A percentile compares a stretch with the other conserved stretches of the same genome.
phyloP scores from a whole-genome alignment of 1,140 invertebrate species.

The Hycleus cichorii region DNA sequence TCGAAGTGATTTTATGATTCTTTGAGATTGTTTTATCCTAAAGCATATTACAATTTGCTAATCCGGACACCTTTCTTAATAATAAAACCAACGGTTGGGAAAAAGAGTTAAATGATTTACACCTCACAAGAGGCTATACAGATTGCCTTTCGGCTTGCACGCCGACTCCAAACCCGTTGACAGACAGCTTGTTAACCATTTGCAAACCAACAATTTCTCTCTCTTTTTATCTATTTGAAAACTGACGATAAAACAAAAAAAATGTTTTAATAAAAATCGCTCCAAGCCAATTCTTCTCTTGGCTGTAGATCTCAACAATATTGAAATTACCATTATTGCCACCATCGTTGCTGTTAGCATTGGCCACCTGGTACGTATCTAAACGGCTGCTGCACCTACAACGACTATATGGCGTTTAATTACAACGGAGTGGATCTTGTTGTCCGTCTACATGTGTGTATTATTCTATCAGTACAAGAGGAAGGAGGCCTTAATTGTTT shows the following conservation, averaged over 20 bases:
- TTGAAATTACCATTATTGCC: neutral
- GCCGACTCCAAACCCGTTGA: conserved; percentile 5
- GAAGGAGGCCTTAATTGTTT: conserved; percentile 16
- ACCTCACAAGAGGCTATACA: neutral
- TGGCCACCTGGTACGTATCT: conserved; percentile 2
- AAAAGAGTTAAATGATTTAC: conserved; percentile 12
- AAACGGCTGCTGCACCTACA: conserved; percentile 8
- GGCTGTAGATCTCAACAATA: neutral
- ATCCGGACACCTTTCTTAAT: conserved; percentile 4
- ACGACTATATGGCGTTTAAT: conserved; percentile 1
- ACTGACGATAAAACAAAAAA: no score
- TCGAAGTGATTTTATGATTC: neutral
- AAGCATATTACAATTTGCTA: conserved; percentile 5
- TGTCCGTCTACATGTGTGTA: conserved; percentile 6
- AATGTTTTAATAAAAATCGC: no score
- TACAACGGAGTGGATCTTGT: conserved; percentile 8
- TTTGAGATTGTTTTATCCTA: neutral
- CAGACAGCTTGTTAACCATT: conserved; percentile 22
- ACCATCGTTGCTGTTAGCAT: neutral
- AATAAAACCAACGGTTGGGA: conserved; percentile 1
- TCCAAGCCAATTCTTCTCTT: no score
- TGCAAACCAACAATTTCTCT: conserved; percentile 15
- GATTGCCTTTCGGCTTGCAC: neutral
- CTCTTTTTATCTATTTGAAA: no score
- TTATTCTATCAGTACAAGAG: conserved; percentile 7